Evolutionary conservation across 2,113 vertebrate genomes (phyloP), one percentile per base, ranked within the genome.

Genomic region (Zootoca vivipara): DNA sequence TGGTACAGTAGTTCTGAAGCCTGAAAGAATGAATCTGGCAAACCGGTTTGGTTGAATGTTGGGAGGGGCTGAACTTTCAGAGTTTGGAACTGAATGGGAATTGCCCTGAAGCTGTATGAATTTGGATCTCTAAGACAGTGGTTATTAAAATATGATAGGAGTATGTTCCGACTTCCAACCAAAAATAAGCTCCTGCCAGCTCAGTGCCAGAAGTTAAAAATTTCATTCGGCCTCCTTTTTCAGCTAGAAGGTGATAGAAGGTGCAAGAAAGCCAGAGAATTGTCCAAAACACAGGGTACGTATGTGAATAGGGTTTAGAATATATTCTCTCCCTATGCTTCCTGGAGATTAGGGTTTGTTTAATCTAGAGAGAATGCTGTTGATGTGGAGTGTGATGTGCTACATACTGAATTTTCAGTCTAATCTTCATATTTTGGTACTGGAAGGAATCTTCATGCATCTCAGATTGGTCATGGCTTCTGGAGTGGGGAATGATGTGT

Each of bases 21-120:
- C 70, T 67, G 84, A 70, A 75, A 80, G 65, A 35, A 86, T 69
- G 22, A 78, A 10, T 88, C 69, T 82, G 89, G 88, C 77, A 92
- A 88, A 12, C 1, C 0, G 1, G 1, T 77, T 86, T 28, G 85
- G 82, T 62, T 82, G 52, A 90, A 58, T 40, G 13, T 70, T 77
- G 56, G 83, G 24, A 6, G 3, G 9, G 67, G 52, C 42, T 82
- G 24, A 74, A 67, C 46, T 35, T 62, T 81, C 52, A 42, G n/a
- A 52, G 69, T n/a, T 85, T 62, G 42, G n/a, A 38, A 33, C 33
- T 22, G 28, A 69, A 75, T 70, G 46, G 42, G 82, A 79, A 72
- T 58, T 58, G 52, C 35, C 77, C 65, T 33, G 72, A 28, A 70
- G 73, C 46, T 79, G 87, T 62, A 64, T 22, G 40, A 83, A 77